Evolutionary conservation across 2,888 invertebrate genomes (phyloP), one percentile per base, ranked within the genome.

Genomic region (Cetonia aurata): DNA sequence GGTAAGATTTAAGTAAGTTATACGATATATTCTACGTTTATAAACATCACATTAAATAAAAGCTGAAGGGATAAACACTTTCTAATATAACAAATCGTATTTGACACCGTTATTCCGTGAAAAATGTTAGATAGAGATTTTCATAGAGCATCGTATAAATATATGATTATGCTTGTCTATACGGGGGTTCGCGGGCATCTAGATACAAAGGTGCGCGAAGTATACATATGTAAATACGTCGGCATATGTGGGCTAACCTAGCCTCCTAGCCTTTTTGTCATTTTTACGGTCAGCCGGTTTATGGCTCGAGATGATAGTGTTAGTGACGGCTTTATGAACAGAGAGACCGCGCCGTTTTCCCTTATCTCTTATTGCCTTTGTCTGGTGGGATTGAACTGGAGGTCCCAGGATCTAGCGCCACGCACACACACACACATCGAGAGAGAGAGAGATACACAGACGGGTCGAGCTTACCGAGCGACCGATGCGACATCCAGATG

Each of bases 211-310:
- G 31, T 31, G 25, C 19, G 3, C 33, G 15, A 62, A 48, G 15
- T 31, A 31, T 13, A 9, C 8, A 19, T 19, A 53, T 53, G 42
- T 57, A 41, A 6, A 15, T 59, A 46, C 19, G 44, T 46, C 8
- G 19, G 44, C 48, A 42, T 62, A n/a, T 44, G 44, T 50, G 33
- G 15, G 62, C 33, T 62, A 62, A 33, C 62, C 56, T 62, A 46
- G 72, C 65, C 70, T 4, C 65, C 70, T 4, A 4, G 74, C 75
- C 78, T 78, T 81, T 80, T 82, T 81, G 80, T 80, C 80, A 79
- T 82, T 81, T 82, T 82, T 82, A 82, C 80, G 81, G 81, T 82
- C 81, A 81, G 79, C 77, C 80, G 78, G 80, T 82, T 82, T 82
- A 82, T 81, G 81, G 80, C 74, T 80, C 80, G 79, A 80, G 79